Percentiles rank a stretch among this genome's conserved stretches.
These are phyloP conservation scores for Macheiramphus alcinus DNA, from an alignment of 2,113 vertebrate genomes.

Conservation along the genomic window DNA sequence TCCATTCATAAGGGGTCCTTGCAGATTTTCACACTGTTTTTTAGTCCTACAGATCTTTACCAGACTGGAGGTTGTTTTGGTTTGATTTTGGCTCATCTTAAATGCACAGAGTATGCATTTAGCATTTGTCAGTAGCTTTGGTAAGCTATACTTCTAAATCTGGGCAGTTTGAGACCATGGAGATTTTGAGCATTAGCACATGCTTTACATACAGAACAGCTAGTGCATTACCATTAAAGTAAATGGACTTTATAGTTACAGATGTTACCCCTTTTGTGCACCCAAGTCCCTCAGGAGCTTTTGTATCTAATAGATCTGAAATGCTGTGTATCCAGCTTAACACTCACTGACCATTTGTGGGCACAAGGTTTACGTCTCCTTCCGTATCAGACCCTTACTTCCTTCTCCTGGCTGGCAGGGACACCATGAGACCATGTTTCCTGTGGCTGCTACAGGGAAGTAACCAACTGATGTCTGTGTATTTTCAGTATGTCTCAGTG, in stretches of 20 bases:
- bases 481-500: background rate
- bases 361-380: background rate
- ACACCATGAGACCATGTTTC: background rate
- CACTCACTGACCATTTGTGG: background rate
- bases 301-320: background rate
- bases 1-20: background rate
- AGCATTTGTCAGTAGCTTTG: background rate
- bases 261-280: background rate
- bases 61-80: background rate
- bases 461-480: background rate
- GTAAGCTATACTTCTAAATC: background rate
- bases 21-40: background rate
- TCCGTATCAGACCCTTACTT: background rate
- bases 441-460: background rate
- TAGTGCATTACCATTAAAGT: background rate
- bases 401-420: background rate
- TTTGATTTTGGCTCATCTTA: background rate
- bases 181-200: background rate
- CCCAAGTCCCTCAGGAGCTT: background rate
- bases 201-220: background rate
- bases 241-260: background rate
- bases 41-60: background rate
- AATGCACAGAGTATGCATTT: background rate
- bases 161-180: background rate
- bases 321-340: background rate